Evolutionary conservation across 64 coral and sea anemone genomes (phyloP).

Genomic region (Montipora capricornis): DNA sequence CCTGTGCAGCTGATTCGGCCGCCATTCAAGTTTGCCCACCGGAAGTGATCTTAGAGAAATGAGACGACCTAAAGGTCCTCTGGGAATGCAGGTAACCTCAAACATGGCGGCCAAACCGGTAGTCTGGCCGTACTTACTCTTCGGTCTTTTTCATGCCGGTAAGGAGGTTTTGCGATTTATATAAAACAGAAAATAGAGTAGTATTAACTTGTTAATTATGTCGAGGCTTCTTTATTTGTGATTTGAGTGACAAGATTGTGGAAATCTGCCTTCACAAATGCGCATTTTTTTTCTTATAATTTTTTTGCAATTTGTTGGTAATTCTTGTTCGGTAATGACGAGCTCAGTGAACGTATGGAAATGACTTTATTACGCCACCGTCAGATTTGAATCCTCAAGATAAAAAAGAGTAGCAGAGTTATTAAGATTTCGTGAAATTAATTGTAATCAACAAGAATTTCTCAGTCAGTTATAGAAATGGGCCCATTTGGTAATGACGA

Average conservation of each 20-base stretch:
- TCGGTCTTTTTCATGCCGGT: constrained; percentile 57
- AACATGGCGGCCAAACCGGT: constrained; percentile 67
- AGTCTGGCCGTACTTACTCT: neutral
- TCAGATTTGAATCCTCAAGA: no score
- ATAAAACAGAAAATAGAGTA: neutral
- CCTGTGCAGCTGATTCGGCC: constrained; percentile 84
- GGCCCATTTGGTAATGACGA: no score
- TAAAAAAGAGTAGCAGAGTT: no score
- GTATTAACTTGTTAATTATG: neutral
- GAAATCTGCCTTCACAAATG: neutral
- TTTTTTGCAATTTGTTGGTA: neutral
- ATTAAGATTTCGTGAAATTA: no score
- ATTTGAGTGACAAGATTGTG: neutral
- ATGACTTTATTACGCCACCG: no score
- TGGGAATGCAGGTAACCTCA: constrained; percentile 35
- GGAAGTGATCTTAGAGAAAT: constrained; percentile 20
- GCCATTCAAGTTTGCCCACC: constrained; percentile 60
- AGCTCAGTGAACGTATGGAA: no score
- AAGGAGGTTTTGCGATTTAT: constrained; percentile 25
- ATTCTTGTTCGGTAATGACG: neutral
- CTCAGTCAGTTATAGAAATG: no score
- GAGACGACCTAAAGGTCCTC: neutral
- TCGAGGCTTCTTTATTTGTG: neutral
- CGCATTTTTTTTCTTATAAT: no score
- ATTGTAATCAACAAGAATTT: no score